These are phyloP conservation scores for Scaptomyza tumidula DNA, from an alignment of 2,888 invertebrate genomes.

Conservation along the genomic window DNA sequence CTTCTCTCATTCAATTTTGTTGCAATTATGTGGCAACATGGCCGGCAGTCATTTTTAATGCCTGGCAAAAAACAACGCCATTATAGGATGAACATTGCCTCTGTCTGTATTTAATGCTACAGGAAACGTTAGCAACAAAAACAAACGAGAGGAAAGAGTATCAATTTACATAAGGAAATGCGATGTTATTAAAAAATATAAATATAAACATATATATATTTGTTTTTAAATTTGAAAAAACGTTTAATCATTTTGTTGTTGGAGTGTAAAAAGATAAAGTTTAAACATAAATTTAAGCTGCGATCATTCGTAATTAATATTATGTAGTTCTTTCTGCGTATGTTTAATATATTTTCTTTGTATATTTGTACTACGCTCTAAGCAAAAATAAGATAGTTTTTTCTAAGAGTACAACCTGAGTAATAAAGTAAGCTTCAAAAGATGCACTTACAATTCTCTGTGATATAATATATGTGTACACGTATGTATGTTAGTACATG, in stretches of 20 bases:
- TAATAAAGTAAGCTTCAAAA: not conserved
- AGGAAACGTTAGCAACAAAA: not conserved
- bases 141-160: not conserved
- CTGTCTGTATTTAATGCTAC: not conserved
- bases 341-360: not conserved
- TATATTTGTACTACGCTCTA: not conserved
- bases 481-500: not conserved
- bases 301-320: not conserved
- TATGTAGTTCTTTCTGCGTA: not conserved
- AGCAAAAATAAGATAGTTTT: not conserved
- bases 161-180: not conserved
- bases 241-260: not conserved
- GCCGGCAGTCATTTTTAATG: slow-evolving; percentile 4
- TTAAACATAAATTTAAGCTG: no score
- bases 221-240: not conserved
- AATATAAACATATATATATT: not conserved
- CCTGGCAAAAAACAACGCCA: not conserved
- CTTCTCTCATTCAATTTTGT: slow-evolving; percentile 17
- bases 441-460: not conserved
- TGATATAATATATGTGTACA: not conserved
- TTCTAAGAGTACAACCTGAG: not conserved
- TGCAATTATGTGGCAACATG: slow-evolving; percentile 19
- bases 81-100: not conserved
- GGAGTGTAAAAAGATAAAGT: not conserved
- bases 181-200: not conserved